Percentiles rank a stretch among this genome's conserved stretches.
These are phyloP conservation scores for Albula goreensis DNA, from an alignment of 2,113 vertebrate species.

Conservation along the genomic window DNA sequence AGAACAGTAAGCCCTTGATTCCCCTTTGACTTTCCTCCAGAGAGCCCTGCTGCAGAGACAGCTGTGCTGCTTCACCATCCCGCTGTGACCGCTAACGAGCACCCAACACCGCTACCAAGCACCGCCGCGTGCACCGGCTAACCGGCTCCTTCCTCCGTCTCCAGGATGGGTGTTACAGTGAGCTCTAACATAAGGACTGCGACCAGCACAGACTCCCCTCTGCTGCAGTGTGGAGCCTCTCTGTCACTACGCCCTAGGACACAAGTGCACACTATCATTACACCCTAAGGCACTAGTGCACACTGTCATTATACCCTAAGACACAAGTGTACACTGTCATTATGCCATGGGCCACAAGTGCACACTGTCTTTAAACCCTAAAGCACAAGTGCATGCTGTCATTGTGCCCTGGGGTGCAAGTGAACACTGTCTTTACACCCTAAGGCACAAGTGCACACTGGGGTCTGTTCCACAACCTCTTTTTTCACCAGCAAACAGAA, in stretches of 20 bases:
- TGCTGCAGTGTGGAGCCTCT: neutral
- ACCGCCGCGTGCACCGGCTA: neutral
- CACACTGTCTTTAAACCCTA: too few relatives aligned
- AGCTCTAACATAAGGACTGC: neutral
- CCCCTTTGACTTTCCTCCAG: neutral
- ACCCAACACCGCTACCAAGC: neutral
- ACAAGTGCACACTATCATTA: neutral
- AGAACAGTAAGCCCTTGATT: neutral
- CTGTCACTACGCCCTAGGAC: neutral
- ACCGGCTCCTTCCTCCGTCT: neutral
- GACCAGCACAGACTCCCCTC: neutral
- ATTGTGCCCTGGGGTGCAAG: too few relatives aligned
- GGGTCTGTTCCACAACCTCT: too few relatives aligned
- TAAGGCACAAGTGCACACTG: too few relatives aligned
- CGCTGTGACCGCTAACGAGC: neutral
- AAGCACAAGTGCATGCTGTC: too few relatives aligned
- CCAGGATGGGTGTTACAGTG: neutral
- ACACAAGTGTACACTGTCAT: too few relatives aligned
- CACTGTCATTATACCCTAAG: too few relatives aligned
- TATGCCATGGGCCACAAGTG: too few relatives aligned
- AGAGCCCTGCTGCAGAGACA: neutral
- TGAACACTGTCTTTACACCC: too few relatives aligned
- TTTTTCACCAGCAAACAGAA: neutral
- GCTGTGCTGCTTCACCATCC: neutral
- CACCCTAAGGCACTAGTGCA: too few relatives aligned